Conservation (phyloP, 2,113 vertebrate species). For the Anoura caudifer region DNA sequence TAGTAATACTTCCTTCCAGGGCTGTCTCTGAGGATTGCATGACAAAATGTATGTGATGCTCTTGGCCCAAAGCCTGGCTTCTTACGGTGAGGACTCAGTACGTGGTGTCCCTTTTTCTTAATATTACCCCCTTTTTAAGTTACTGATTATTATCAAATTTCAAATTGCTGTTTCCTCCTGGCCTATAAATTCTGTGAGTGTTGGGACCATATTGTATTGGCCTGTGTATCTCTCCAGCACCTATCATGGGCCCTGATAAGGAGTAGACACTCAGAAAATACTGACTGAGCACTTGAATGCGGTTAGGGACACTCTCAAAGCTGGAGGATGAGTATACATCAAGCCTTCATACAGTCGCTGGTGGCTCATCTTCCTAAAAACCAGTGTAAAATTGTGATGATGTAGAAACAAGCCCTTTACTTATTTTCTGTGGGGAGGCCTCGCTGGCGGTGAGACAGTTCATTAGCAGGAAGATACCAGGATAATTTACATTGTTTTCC, state of each 20-base stretch:
- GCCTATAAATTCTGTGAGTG: neutral
- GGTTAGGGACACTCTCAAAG: neutral
- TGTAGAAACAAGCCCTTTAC: neutral
- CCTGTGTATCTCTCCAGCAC: neutral
- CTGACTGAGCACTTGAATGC: neutral
- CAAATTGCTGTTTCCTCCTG: neutral
- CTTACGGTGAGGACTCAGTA: neutral
- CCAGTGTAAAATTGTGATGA: neutral
- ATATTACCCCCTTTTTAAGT: neutral
- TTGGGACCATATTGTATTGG: too few relatives aligned
- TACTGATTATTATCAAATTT: neutral
- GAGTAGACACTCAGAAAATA: neutral
- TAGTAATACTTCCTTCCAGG: neutral
- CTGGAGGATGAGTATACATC: rapidly evolving
- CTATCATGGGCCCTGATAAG: neutral
- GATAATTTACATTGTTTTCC: neutral
- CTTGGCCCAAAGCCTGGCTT: neutral
- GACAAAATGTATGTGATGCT: neutral
- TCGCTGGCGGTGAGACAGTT: neutral
- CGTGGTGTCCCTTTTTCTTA: neutral
- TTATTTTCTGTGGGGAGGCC: neutral
- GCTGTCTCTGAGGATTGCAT: neutral
- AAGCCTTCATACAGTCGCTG: neutral
- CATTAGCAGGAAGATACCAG: neutral
- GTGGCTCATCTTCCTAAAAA: neutral